Conservation (phyloP, 1,140 invertebrate species). For the Camponotus pennsylvanicus region DNA sequence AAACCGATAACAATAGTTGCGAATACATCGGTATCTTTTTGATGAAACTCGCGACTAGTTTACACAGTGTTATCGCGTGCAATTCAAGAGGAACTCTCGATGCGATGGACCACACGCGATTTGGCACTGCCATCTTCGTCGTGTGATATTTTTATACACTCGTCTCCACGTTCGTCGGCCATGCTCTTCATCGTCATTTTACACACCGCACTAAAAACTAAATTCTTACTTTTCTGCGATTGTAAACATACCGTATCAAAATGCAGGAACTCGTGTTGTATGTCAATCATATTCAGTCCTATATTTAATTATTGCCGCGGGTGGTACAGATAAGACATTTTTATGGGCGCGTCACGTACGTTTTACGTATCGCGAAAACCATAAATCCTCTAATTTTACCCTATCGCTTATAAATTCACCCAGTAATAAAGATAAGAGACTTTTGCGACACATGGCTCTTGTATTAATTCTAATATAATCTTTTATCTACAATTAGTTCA, state of each 20-base stretch:
- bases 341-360: neutral
- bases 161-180: neutral
- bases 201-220: neutral
- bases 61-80: slow-evolving; percentile 34
- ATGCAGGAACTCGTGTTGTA: too few relatives aligned
- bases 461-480: neutral
- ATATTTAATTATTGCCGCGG: neutral
- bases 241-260: neutral
- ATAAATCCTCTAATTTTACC: neutral
- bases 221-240: slow-evolving; percentile 5
- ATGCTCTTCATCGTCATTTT: neutral
- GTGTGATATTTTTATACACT: slow-evolving; percentile 54
- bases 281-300: too few relatives aligned
- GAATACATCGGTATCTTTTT: neutral
- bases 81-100: slow-evolving; percentile 19
- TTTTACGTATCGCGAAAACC: neutral
- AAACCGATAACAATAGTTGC: neutral
- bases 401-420: neutral
- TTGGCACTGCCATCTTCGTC: slow-evolving; percentile 4
- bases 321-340: neutral
- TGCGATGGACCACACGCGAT: slow-evolving; percentile 46
- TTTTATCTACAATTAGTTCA: too few relatives aligned
- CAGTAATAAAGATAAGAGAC: neutral
- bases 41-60: slow-evolving; percentile 21
- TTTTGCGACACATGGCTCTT: neutral